Percentiles rank a stretch among this genome's conserved stretches.
These are phyloP conservation scores for Xestoiulus laeticollis DNA, from an alignment of 2,888 invertebrate species.

Conservation along the genomic window DNA sequence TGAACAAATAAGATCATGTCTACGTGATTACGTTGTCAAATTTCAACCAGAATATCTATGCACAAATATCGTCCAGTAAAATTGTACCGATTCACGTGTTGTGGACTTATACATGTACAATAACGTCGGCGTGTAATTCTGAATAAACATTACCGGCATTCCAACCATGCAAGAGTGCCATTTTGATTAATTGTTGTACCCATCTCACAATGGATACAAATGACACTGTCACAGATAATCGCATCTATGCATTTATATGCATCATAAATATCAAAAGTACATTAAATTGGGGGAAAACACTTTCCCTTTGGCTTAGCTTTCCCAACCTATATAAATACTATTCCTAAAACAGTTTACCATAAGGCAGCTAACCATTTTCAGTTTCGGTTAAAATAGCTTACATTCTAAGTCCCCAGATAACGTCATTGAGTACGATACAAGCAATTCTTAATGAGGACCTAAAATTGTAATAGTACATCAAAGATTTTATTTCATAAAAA, in stretches of 20 bases:
- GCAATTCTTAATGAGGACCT: no score
- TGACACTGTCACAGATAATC: neutral
- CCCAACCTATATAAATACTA: neutral
- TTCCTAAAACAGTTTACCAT: neutral
- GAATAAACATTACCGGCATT: slow-evolving; percentile 7
- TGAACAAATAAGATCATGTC: neutral
- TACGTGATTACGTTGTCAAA: slow-evolving; percentile 20
- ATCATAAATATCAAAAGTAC: slow-evolving; percentile 28
- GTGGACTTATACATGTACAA: neutral
- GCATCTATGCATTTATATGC: slow-evolving; percentile 31
- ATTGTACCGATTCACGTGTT: neutral
- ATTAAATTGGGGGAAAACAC: neutral
- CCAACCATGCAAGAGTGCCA: neutral
- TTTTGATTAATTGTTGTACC: slow-evolving; percentile 1
- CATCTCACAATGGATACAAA: neutral
- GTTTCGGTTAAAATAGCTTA: no score
- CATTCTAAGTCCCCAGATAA: no score
- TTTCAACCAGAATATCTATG: neutral
- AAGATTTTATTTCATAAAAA: no score
- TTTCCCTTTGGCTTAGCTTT: neutral
- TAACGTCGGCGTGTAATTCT: neutral
- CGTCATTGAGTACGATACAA: no score
- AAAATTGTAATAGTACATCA: no score
- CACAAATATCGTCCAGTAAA: neutral
- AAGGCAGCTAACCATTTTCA: neutral